Evolutionary conservation across 2,797 vertebrate species (phyloP), one percentile per base, ranked within the genome.

Genomic region (Sebastes matsubarae): DNA sequence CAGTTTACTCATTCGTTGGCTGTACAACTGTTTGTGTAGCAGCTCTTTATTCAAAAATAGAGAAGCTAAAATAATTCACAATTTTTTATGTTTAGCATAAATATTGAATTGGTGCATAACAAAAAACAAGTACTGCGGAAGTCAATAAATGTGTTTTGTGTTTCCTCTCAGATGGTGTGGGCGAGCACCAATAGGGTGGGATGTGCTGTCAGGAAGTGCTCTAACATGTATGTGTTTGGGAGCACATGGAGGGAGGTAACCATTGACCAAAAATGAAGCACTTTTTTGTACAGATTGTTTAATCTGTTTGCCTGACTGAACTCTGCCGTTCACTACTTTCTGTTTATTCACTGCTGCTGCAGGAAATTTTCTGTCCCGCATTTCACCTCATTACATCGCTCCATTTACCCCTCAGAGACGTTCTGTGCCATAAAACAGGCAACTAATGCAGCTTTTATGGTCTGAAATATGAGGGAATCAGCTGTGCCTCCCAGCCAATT

Each of bases 131-230:
- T 50, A 50, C 2, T 50, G 46, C 46, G 12, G 0, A 50, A 50
- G 46, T 50, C 46, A 50, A 50, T 50, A 14, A 27, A 6, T 22
- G 18, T 69, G 20, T 68, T 3, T 7, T 27, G 22, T 81, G 68
- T 77, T 84, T 29, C 68, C 59, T 38, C 87, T 13, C 91, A 99
- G 98, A 98, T 98, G 97, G 97, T 99, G 79, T 98, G 97, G 97
- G 97, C 97, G 46, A 96, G 94, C 85, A 97, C 95, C 87, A 97
- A 87, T 84, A 95, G 94, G 75, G 93, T 98, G 83, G 97, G 97
- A 64, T 98, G 98, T 2, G 96, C 97, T 42, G 60, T 97, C 66
- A 94, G 95, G 86, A 94, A 93, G 38, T 98, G 97, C 55, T 80
- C 86, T 78, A 96, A 96, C 72, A 93, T 98, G 87, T 84, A 73